Evolutionary conservation across 2,113 vertebrate species (phyloP).

Genomic region (Takifugu flavidus): DNA sequence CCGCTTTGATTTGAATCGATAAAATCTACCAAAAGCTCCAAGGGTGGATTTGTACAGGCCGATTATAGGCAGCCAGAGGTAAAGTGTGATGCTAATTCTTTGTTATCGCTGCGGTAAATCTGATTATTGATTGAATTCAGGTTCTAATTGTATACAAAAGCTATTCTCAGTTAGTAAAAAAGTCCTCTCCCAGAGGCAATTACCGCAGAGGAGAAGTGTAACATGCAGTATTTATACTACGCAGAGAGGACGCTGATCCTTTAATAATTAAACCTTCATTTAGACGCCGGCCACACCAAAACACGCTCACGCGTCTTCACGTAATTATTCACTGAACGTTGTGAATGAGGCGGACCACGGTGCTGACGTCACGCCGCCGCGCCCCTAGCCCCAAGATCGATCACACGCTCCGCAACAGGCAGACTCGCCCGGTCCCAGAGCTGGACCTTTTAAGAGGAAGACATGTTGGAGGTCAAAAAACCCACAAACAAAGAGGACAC

Average conservation of each 20-base stretch:
- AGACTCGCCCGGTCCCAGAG: no score
- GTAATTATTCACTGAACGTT: neutral
- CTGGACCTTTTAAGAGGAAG: no score
- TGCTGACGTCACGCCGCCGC: no score
- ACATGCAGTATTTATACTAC: neutral
- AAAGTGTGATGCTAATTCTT: no score
- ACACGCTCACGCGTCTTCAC: neutral
- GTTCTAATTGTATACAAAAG: neutral
- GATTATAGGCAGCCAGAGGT: no score
- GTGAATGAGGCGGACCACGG: no score
- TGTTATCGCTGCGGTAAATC: neutral
- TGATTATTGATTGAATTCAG: neutral
- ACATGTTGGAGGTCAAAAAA: conserved; percentile 7
- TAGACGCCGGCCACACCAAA: neutral
- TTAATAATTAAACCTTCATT: conserved; percentile 1
- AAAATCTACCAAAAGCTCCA: no score
- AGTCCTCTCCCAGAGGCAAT: neutral
- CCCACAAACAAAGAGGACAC: conserved; percentile 5
- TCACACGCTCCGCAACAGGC: no score
- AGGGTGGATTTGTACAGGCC: no score
- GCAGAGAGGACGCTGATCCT: neutral
- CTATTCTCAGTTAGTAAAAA: neutral
- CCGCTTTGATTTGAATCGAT: no score
- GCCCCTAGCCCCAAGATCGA: no score
- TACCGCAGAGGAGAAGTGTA: neutral